These are phyloP conservation scores for Hyposmocoma kahamanoa DNA, from an alignment of 1,140 invertebrate species.

Conservation along the genomic window DNA sequence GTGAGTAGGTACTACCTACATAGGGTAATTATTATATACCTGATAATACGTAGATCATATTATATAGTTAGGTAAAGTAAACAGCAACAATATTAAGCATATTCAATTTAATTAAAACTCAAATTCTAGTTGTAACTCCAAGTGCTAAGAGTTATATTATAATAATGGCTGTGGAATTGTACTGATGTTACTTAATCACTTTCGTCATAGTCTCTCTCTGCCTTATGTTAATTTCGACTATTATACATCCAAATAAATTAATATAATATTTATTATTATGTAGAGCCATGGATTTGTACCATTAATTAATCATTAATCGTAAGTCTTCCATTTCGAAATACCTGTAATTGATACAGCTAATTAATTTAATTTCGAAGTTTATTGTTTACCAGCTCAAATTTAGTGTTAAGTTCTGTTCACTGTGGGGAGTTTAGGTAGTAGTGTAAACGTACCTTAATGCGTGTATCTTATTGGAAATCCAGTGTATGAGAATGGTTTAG, in stretches of 20 bases:
- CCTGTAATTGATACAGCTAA: constrained; percentile 39
- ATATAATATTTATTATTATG: constrained; percentile 46
- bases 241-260: constrained; percentile 37
- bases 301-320: no score
- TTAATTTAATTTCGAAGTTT: constrained; percentile 43
- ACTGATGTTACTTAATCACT: constrained; percentile 62
- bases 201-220: constrained; percentile 44
- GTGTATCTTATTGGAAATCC: neutral
- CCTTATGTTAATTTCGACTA: constrained; percentile 40
- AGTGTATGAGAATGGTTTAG: neutral
- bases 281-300: constrained; percentile 61
- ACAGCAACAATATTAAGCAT: constrained; percentile 19
- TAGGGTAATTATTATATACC: constrained; percentile 2
- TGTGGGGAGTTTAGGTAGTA: neutral
- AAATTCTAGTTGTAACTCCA: constrained; percentile 42
- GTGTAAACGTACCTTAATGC: neutral
- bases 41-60: neutral
- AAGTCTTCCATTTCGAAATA: constrained; percentile 65
- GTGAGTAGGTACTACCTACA: neutral
- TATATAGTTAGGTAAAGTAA: constrained; percentile 20
- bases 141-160: constrained; percentile 62
- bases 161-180: constrained; percentile 69
- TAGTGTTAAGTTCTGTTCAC: constrained; percentile 36
- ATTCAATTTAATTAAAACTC: constrained; percentile 39
- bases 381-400: constrained; percentile 57